A percentile compares a stretch with the other conserved stretches of the same genome.
Conservation (phyloP, 2,113 vertebrate species). For the Phalacrocorax pelagicus region DNA sequence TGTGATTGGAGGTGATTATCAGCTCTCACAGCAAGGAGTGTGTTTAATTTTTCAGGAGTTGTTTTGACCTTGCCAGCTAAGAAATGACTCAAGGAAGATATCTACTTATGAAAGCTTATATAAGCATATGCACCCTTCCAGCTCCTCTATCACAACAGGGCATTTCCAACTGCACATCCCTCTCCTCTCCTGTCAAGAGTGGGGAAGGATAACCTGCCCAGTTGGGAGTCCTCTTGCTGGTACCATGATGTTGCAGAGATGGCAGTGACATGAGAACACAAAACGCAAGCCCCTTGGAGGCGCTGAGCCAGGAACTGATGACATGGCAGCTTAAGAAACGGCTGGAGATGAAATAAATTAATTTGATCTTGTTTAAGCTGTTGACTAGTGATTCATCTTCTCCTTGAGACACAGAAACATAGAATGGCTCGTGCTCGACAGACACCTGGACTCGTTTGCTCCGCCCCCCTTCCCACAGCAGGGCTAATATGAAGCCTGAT, state of each 20-base stretch:
- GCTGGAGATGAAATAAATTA: not conserved
- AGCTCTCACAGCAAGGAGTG: not conserved
- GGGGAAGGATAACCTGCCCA: not conserved
- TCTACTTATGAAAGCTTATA: not conserved
- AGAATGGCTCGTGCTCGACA: not conserved
- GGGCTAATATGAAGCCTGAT: not conserved
- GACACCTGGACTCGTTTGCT: not conserved
- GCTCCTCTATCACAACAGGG: not conserved
- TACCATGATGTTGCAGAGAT: not conserved
- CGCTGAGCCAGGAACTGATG: not conserved
- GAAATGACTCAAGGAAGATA: not conserved
- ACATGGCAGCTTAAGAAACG: not conserved
- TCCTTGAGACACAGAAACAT: not conserved
- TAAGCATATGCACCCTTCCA: not conserved
- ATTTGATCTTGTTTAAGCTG: not conserved
- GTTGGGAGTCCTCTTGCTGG: not conserved
- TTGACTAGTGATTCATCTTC: not conserved
- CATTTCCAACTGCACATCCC: not conserved
- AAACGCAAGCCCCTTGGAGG: not conserved
- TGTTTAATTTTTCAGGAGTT: conserved; percentile 32
- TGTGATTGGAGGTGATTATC: not conserved
- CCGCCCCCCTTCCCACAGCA: not conserved
- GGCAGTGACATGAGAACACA: not conserved
- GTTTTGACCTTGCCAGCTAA: conserved; percentile 5
- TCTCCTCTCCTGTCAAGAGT: not conserved